A percentile compares a stretch with the other conserved stretches of the same genome.
phyloP scores from a whole-genome alignment of 1,140 invertebrate genomes.

The Eupristina koningsbergeri region DNA sequence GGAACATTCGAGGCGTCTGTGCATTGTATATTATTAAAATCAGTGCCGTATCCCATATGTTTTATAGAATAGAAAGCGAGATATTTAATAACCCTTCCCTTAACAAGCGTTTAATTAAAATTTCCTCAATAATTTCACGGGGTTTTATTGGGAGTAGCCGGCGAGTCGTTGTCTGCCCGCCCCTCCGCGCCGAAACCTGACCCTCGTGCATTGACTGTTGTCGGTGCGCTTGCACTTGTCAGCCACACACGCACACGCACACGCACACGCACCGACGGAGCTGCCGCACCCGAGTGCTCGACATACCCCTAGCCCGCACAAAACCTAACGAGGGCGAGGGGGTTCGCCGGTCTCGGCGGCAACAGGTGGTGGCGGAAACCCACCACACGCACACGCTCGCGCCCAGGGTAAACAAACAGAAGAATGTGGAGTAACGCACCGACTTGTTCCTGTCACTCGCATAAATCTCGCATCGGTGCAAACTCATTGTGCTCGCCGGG shows the following conservation, averaged over 20 bases:
- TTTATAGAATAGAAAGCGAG: too few relatives aligned
- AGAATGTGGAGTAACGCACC: too few relatives aligned
- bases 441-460: too few relatives aligned
- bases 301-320: neutral
- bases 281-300: neutral
- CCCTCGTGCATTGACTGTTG: conserved; percentile 2
- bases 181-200: neutral
- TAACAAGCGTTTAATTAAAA: neutral
- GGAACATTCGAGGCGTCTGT: too few relatives aligned
- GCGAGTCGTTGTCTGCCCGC: neutral
- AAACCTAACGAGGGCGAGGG: neutral
- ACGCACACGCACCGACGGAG: too few relatives aligned
- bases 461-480: too few relatives aligned
- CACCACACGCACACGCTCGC: neutral
- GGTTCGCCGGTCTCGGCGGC: conserved; percentile 30
- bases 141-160: neutral
- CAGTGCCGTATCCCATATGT: too few relatives aligned
- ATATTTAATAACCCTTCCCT: neutral
- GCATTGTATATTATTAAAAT: too few relatives aligned
- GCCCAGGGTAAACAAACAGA: neutral
- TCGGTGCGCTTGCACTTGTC: neutral
- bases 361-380: neutral
- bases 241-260: too few relatives aligned
- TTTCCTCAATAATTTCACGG: neutral
- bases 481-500: too few relatives aligned